Evolutionary conservation across 2,113 vertebrate species (phyloP), one percentile per base, ranked within the genome.

Genomic region (Hylia prasina): DNA sequence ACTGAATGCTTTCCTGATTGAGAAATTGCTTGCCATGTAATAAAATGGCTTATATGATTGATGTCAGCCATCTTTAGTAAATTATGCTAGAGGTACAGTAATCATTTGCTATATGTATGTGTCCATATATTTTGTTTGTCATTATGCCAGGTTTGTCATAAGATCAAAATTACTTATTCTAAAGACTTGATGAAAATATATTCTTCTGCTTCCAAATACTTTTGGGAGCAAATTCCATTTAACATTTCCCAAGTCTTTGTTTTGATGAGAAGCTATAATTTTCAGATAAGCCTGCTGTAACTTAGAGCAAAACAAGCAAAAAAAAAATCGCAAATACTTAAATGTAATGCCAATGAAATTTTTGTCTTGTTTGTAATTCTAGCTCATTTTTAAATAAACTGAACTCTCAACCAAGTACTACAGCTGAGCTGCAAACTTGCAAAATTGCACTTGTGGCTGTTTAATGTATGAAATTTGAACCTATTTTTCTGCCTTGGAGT

Each of bases 201-300:
- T 40, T 65, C 7, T 54, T 30, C 33, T 73, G 9, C 42, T 86
- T 78, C 35, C 66, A 60, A 81, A 73, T 39, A 31, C 31, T 56
- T 50, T 1, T 9, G 48, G 53, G 53, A 82, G 19, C 12, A 83
- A 72, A 81, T 83, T 87, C 15, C 33, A 30, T 70, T 77, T 66
- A 65, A 51, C 0, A 2, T 81, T 78, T 94, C n/a, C 20, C 17
- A 80, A 30, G 58, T 37, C 27, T 91, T 68, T 81, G 31, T 81
- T 95, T 88, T 75, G 33, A 56, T 76, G 22, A 82, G 58, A 84
- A 66, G 24, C 24, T 75, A 4, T 82, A 17, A 58, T 79, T 89
- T 73, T 73, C 33, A 82, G 75, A 58, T 77, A 48, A 56, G 18
- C 13, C 25, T 48, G 7, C 15, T 70, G 13, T 53, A 48, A 72